Evolutionary conservation across 2,113 vertebrate species (phyloP).

Genomic region (Callionymus lyra): DNA sequence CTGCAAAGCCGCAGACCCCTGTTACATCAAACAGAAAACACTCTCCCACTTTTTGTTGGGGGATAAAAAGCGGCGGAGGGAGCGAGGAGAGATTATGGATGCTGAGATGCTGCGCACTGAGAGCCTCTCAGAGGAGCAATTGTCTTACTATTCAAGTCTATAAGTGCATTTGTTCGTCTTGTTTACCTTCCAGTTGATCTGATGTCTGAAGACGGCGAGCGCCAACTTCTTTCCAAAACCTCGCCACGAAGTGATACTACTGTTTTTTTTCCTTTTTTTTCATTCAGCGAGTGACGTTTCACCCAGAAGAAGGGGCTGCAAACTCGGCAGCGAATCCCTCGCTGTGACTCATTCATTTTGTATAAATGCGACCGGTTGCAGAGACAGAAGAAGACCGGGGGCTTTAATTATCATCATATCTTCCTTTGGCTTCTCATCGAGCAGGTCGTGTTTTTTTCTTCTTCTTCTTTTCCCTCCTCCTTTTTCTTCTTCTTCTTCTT

Average conservation of each 20-base stretch:
- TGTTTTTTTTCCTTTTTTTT: not conserved
- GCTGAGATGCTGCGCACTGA: constrained; percentile 19
- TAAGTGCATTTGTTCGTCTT: constrained; percentile 20
- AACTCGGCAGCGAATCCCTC: constrained; percentile 43
- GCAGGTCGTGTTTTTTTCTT: not conserved
- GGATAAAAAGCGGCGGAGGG: constrained; percentile 18
- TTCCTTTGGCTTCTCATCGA: constrained; percentile 10
- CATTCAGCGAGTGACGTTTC: constrained; percentile 51
- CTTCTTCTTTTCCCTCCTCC: not conserved
- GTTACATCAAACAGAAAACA: constrained; percentile 22
- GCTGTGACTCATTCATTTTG: constrained; percentile 59
- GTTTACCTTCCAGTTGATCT: constrained; percentile 20
- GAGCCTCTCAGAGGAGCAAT: constrained; percentile 27
- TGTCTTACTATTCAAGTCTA: constrained; percentile 19
- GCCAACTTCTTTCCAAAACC: constrained; percentile 48
- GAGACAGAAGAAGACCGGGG: constrained; percentile 16
- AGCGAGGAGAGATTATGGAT: constrained; percentile 19
- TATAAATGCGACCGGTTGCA: constrained; percentile 41
- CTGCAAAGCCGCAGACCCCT: constrained; percentile 24
- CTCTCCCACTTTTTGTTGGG: constrained; percentile 4
- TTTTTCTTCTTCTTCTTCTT: not conserved
- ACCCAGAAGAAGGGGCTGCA: constrained; percentile 31
- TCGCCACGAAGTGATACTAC: constrained; percentile 28
- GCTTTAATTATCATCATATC: constrained; percentile 39
- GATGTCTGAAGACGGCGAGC: constrained; percentile 15